These are phyloP conservation scores for Phrynocephalus vlangalii DNA, from an alignment of 2,797 vertebrate genomes.

Conservation along the genomic window DNA sequence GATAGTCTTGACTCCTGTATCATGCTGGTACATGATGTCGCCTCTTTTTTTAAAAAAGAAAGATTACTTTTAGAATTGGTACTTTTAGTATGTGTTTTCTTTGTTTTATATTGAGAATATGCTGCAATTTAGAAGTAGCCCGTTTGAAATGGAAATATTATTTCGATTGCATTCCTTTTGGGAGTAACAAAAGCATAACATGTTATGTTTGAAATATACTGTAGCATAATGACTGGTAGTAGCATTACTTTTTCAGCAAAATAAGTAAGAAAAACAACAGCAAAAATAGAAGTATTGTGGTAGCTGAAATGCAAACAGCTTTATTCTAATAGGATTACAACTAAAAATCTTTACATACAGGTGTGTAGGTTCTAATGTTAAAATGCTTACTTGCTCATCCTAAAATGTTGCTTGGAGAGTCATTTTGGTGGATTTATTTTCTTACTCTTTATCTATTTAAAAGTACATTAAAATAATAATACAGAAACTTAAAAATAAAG, in stretches of 20 bases:
- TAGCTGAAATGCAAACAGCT: no score
- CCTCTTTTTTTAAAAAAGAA: no score
- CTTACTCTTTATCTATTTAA: not conserved
- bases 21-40: not conserved
- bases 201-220: not conserved
- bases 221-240: not conserved
- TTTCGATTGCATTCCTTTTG: not conserved
- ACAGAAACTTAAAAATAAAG: not conserved
- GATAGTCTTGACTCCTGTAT: not conserved
- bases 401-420: not conserved
- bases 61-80: not conserved
- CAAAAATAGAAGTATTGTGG: no score
- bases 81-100: not conserved
- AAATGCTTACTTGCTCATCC: not conserved
- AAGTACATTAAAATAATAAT: not conserved
- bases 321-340: no score
- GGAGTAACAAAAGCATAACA: not conserved
- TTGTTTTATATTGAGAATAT: not conserved
- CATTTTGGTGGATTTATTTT: not conserved
- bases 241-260: not conserved
- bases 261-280: not conserved
- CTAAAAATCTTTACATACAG: no score
- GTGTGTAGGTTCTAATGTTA: no score
- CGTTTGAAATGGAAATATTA: not conserved
- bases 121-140: not conserved